Evolutionary conservation across 2,113 vertebrate species (phyloP).

Genomic region (Pycnonotus jocosus): DNA sequence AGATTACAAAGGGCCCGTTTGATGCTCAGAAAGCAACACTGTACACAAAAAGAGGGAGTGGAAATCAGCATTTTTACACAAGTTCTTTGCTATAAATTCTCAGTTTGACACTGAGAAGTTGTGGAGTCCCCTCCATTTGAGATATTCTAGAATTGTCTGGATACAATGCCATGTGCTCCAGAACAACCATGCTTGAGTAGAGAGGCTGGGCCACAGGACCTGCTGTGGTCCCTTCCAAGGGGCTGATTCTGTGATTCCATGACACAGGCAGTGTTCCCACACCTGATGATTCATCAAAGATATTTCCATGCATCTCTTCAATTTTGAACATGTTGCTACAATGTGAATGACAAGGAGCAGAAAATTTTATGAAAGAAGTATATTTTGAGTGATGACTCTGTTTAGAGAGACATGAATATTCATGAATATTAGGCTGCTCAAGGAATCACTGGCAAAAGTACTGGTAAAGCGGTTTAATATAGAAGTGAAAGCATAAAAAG

Average conservation of each 20-base stretch:
- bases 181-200: not conserved
- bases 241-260: not conserved
- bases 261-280: not conserved
- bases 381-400: not conserved
- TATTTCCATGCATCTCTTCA: not conserved
- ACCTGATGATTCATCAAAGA: not conserved
- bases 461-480: not conserved
- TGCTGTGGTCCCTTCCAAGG: not conserved
- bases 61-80: not conserved
- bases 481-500: accelerated
- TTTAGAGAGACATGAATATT: not conserved
- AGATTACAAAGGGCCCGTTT: not conserved
- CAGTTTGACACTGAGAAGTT: not conserved
- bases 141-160: not conserved
- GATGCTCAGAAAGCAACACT: not conserved
- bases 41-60: not conserved
- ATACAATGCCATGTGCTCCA: not conserved
- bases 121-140: not conserved
- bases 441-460: not conserved
- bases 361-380: not conserved
- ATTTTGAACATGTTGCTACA: not conserved
- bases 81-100: not conserved
- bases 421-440: not conserved
- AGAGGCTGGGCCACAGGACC: not conserved
- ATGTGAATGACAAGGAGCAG: not conserved